These are phyloP conservation scores for Hemiscyllium ocellatum DNA, from an alignment of 2,113 vertebrate genomes.

Conservation along the genomic window DNA sequence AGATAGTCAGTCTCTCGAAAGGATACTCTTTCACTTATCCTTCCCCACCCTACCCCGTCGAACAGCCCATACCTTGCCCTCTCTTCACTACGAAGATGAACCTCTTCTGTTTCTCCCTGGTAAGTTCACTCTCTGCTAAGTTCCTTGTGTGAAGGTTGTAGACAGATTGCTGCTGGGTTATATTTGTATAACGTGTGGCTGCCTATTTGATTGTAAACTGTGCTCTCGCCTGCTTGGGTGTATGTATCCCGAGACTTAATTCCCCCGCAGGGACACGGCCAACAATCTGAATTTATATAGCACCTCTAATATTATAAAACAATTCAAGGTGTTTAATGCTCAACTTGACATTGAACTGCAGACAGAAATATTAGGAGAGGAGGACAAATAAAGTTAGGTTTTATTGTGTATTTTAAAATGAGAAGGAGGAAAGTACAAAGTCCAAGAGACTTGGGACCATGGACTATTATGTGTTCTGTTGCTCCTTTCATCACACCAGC, in stretches of 20 bases:
- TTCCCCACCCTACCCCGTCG: neutral
- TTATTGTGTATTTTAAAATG: no score
- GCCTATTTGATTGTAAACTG: neutral
- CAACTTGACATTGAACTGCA: no score
- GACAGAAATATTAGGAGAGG: no score
- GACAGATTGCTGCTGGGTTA: neutral
- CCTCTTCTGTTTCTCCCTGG: slow-evolving; percentile 90
- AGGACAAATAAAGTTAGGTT: no score
- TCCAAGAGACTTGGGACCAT: neutral
- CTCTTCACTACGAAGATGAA: slow-evolving; percentile 63
- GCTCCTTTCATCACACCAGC: no score
- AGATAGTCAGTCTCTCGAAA: no score
- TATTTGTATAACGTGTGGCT: neutral
- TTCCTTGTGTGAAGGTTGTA: neutral
- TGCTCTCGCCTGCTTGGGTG: neutral
- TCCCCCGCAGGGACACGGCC: neutral
- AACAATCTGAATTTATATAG: no score
- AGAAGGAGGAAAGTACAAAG: no score
- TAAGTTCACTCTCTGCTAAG: slow-evolving; percentile 50
- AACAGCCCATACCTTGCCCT: neutral
- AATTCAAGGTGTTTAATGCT: no score
- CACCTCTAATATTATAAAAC: no score
- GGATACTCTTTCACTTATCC: neutral
- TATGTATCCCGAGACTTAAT: neutral
- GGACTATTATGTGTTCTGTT: neutral